phyloP scores from a whole-genome alignment of 2,797 vertebrate species.

The Buceros bicornis region DNA sequence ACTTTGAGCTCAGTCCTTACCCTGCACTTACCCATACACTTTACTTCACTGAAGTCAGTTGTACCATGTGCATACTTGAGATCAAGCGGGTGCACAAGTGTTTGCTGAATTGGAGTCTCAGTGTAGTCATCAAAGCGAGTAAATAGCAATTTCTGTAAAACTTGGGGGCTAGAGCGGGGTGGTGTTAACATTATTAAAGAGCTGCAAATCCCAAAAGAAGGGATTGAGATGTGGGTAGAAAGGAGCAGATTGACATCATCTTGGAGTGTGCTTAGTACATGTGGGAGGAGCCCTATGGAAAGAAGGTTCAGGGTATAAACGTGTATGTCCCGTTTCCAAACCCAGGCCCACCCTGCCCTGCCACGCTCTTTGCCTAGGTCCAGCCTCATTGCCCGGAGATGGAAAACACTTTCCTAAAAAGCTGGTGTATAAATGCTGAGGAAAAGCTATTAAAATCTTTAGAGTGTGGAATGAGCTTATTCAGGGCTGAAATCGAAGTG shows the following conservation, averaged over 20 bases:
- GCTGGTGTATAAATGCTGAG: not conserved
- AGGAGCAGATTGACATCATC: not conserved
- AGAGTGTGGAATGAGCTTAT: not conserved
- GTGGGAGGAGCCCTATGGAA: not conserved
- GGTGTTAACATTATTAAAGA: not conserved
- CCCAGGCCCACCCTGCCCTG: not conserved
- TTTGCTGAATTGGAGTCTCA: not conserved
- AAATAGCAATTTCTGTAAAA: not conserved
- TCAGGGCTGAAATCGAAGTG: not conserved
- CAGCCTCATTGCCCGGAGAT: not conserved
- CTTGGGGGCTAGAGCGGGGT: not conserved
- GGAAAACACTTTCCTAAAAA: not conserved
- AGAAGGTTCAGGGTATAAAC: not conserved
- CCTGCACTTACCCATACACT: not conserved
- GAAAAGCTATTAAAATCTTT: not conserved
- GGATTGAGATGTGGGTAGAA: not conserved
- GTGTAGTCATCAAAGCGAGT: not conserved
- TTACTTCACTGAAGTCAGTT: not conserved
- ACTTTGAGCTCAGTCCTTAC: not conserved
- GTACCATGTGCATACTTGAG: not conserved
- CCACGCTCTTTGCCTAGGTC: not conserved
- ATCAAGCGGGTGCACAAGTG: not conserved
- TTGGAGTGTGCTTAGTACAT: fast-evolving
- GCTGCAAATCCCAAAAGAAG: not conserved
- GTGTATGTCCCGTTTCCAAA: not conserved